A percentile compares a stretch with the other conserved stretches of the same genome.
phyloP scores from a whole-genome alignment of 2,888 invertebrate species.

The Epirrhoe alternata region DNA sequence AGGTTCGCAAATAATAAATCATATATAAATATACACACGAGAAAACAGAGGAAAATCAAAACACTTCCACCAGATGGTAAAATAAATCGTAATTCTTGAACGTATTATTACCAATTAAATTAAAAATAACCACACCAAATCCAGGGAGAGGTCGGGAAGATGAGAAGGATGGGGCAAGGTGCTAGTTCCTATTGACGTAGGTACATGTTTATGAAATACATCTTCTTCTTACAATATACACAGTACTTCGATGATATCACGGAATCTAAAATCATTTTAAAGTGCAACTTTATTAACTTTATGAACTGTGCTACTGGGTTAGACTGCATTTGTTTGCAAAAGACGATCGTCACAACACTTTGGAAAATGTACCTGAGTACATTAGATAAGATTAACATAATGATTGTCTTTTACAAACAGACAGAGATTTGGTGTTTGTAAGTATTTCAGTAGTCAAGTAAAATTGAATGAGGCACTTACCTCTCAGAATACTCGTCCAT shows the following conservation, averaged over 20 bases:
- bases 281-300: constrained; percentile 77
- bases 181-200: constrained; percentile 73
- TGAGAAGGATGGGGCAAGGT: constrained; percentile 81
- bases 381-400: constrained; percentile 24
- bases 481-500: constrained; percentile 99
- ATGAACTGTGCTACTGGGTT: constrained; percentile 74
- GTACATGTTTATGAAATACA: constrained; percentile 64
- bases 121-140: constrained; percentile 85
- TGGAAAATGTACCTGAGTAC: constrained; percentile 52
- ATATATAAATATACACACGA: constrained; percentile 70
- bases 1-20: constrained; percentile 76
- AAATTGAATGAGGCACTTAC: constrained; percentile 87
- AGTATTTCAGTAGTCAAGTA: constrained; percentile 48
- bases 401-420: constrained; percentile 72
- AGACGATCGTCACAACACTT: constrained; percentile 46
- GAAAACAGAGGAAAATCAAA: constrained; percentile 84
- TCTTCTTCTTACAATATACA: constrained; percentile 71
- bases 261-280: constrained; percentile 77
- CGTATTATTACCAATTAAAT: constrained; percentile 70
- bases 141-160: constrained; percentile 83
- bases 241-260: constrained; percentile 77
- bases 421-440: constrained; percentile 77
- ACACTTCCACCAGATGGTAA: constrained; percentile 84
- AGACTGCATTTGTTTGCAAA: constrained; percentile 70
- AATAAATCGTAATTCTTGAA: constrained; percentile 75